Evolutionary conservation across 2,113 vertebrate species (phyloP).

Genomic region (Peromyscus leucopus): DNA sequence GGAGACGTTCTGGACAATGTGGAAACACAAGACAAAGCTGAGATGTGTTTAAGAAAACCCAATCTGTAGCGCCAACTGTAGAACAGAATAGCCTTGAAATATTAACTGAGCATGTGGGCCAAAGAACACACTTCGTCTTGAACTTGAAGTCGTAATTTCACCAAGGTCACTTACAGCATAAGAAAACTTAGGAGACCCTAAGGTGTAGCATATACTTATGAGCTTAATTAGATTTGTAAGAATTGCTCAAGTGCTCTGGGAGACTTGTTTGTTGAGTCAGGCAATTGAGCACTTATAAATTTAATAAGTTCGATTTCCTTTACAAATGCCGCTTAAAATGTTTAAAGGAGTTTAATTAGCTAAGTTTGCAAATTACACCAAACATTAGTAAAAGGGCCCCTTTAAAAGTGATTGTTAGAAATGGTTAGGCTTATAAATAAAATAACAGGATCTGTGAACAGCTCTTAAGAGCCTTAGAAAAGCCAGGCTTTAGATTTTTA

Average conservation of each 20-base stretch:
- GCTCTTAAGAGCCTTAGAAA: slow-evolving; percentile 57
- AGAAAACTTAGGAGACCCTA: slow-evolving; percentile 35
- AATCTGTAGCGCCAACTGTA: background rate
- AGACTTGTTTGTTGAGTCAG: slow-evolving; percentile 75
- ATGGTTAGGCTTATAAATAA: slow-evolving; percentile 60
- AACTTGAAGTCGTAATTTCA: slow-evolving; percentile 39
- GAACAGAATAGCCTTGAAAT: background rate
- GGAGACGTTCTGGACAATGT: background rate
- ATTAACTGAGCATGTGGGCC: background rate
- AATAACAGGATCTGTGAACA: slow-evolving; percentile 59
- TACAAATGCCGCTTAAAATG: slow-evolving; percentile 79
- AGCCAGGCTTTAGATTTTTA: slow-evolving; percentile 34
- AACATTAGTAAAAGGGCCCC: slow-evolving; percentile 74
- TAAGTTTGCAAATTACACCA: slow-evolving; percentile 79
- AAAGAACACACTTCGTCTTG: background rate
- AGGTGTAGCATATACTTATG: slow-evolving; percentile 58
- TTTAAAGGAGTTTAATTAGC: slow-evolving; percentile 80
- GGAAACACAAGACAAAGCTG: background rate
- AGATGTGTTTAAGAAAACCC: slow-evolving; percentile 3
- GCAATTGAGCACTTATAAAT: slow-evolving; percentile 76
- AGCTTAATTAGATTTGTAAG: slow-evolving; percentile 77
- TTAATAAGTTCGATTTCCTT: slow-evolving; percentile 82
- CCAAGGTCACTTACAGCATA: background rate
- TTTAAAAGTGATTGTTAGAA: slow-evolving; percentile 73
- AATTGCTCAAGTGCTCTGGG: slow-evolving; percentile 66